phyloP scores from a whole-genome alignment of 2,888 invertebrate genomes.

The Cordilura impudica region DNA sequence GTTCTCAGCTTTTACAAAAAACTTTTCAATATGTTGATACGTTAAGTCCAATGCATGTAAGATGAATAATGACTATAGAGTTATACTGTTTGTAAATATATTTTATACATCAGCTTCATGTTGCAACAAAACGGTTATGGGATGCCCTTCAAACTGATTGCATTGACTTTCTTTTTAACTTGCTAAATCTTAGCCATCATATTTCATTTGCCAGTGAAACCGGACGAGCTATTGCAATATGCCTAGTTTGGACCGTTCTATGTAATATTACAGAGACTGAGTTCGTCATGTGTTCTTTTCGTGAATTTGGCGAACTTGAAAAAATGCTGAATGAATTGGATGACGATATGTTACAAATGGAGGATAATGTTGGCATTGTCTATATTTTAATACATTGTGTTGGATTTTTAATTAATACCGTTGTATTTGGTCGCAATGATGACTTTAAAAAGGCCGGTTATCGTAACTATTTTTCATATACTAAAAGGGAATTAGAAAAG shows the following conservation, averaged over 20 bases:
- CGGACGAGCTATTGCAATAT: conserved; percentile 66
- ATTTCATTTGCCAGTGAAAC: conserved; percentile 66
- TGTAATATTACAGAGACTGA: conserved; percentile 64
- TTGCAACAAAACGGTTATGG: conserved; percentile 66
- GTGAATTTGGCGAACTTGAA: conserved; percentile 64
- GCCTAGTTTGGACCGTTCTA: conserved; percentile 67
- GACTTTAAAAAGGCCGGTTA: conserved; percentile 67
- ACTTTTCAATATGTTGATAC: conserved; percentile 67
- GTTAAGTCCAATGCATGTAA: conserved; percentile 67
- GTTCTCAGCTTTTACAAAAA: conserved; percentile 65
- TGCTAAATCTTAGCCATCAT: conserved; percentile 65
- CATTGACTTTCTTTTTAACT: conserved; percentile 62
- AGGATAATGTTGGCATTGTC: conserved; percentile 64
- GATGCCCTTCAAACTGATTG: conserved; percentile 60
- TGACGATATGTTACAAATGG: conserved; percentile 63
- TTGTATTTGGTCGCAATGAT: conserved; percentile 65
- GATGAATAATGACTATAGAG: background rate
- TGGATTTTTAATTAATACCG: conserved; percentile 65
- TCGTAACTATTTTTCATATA: conserved; percentile 65
- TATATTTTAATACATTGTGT: conserved; percentile 66
- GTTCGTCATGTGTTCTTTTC: conserved; percentile 67
- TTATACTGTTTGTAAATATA: background rate
- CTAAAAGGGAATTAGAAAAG: conserved; percentile 59
- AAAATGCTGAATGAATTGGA: conserved; percentile 65
- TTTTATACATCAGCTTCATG: conserved; percentile 64